Evolutionary conservation across 1,140 invertebrate genomes (phyloP).

Genomic region (Scylla paramamosain): DNA sequence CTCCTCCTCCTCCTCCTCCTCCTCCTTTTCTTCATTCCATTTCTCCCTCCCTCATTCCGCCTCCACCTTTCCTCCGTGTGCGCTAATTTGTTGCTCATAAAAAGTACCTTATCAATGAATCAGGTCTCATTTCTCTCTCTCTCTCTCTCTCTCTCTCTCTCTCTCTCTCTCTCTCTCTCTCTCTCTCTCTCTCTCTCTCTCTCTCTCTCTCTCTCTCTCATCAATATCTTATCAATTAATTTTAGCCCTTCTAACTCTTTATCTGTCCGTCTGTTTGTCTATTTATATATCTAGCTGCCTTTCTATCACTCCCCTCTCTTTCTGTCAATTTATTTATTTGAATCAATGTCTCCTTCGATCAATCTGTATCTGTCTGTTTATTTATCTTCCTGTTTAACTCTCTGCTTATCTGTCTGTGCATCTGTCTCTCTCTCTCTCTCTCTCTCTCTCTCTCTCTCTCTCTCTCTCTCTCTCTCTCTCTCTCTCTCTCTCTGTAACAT

Average conservation of each 20-base stretch:
- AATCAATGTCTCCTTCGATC: no score
- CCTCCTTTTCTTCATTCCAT: not conserved
- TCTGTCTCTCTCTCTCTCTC: no score
- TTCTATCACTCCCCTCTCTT: no score
- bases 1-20: conserved; percentile 4
- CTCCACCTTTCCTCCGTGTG: not conserved
- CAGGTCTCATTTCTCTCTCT: not conserved
- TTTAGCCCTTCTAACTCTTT: no score
- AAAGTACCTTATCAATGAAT: not conserved
- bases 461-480: conserved; percentile 34
- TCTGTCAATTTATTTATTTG: no score
- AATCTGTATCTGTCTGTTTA: no score
- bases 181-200: conserved; percentile 57
- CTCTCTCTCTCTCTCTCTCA: conserved; percentile 26
- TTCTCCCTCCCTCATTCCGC: not conserved
- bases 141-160: conserved; percentile 29
- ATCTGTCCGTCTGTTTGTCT: no score
- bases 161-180: conserved; percentile 58
- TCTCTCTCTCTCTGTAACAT: no score
- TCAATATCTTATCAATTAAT: no score
- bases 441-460: conserved; percentile 8
- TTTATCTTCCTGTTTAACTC: no score
- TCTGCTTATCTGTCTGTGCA: no score
- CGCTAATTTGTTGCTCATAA: not conserved
- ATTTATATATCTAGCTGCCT: no score